A percentile compares a stretch with the other conserved stretches of the same genome.
These are phyloP conservation scores for Pseudonaja textilis DNA, from an alignment of 2,113 vertebrate genomes.

Conservation along the genomic window DNA sequence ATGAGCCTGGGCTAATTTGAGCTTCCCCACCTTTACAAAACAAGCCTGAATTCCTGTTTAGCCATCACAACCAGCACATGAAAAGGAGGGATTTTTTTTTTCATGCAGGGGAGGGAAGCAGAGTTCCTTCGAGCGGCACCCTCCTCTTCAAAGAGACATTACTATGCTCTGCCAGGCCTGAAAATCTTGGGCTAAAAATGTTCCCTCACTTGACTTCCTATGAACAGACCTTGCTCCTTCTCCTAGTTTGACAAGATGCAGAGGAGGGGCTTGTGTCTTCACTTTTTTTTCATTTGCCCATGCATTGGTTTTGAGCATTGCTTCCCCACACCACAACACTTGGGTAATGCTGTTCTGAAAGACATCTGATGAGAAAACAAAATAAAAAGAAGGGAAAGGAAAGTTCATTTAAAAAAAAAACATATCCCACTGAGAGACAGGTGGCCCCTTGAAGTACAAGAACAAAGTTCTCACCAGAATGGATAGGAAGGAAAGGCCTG, in stretches of 20 bases:
- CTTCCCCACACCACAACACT: slow-evolving; percentile 68
- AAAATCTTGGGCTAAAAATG: slow-evolving; percentile 70
- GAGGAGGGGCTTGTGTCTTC: slow-evolving; percentile 73
- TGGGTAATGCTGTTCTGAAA: slow-evolving; percentile 72
- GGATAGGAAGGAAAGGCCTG: slow-evolving; percentile 57
- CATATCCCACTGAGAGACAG: slow-evolving; percentile 78
- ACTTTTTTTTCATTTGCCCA: slow-evolving; percentile 78
- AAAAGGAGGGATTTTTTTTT: slow-evolving; percentile 69
- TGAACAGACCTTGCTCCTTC: slow-evolving; percentile 36
- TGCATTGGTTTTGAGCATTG: slow-evolving; percentile 71
- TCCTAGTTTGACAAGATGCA: slow-evolving; percentile 56
- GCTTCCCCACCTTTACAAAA: slow-evolving; percentile 69
- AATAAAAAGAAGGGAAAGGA: slow-evolving; percentile 64
- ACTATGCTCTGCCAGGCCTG: slow-evolving; percentile 79
- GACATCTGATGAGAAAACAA: slow-evolving; percentile 76
- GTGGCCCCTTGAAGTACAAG: slow-evolving; percentile 77
- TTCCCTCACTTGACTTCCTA: slow-evolving; percentile 50
- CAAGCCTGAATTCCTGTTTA: slow-evolving; percentile 75
- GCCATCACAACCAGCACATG: slow-evolving; percentile 71
- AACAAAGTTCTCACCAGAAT: slow-evolving; percentile 68
- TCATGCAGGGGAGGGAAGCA: slow-evolving; percentile 69
- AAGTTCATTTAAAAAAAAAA: slow-evolving; percentile 77
- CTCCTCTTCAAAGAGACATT: slow-evolving; percentile 79
- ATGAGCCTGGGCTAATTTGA: slow-evolving; percentile 78
- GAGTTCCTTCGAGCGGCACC: slow-evolving; percentile 73